Evolutionary conservation across 2,888 invertebrate genomes (phyloP).

Genomic region (Agrilus biguttatus): DNA sequence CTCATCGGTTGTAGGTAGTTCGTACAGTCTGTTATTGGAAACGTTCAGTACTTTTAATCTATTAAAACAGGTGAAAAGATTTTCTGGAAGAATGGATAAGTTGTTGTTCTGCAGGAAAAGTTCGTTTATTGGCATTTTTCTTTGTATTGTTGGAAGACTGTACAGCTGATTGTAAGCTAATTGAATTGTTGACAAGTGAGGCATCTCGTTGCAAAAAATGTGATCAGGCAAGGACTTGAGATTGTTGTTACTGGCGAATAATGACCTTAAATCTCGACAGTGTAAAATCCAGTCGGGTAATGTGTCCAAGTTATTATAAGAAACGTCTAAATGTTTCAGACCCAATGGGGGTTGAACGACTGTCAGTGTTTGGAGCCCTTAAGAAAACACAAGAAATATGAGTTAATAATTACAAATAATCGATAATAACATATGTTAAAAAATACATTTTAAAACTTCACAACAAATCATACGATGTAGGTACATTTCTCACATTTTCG

Average conservation of each 20-base stretch:
- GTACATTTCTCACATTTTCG: too few relatives aligned
- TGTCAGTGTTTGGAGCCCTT: constrained; percentile 58
- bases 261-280: constrained; percentile 53
- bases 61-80: constrained; percentile 55
- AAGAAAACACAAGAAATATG: constrained; percentile 20
- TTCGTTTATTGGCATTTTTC: constrained; percentile 51
- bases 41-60: constrained; percentile 57
- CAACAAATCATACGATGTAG: too few relatives aligned
- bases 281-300: constrained; percentile 67
- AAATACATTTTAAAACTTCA: not conserved
- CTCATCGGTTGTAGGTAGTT: constrained; percentile 44
- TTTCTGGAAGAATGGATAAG: constrained; percentile 57
- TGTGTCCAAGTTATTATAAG: constrained; percentile 57
- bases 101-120: constrained; percentile 66
- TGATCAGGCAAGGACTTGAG: constrained; percentile 57
- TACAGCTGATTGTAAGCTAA: constrained; percentile 65
- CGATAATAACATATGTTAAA: not conserved
- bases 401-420: not conserved
- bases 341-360: constrained; percentile 55
- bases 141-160: constrained; percentile 55
- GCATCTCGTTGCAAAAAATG: constrained; percentile 58
- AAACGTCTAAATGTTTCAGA: constrained; percentile 63
- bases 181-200: constrained; percentile 56
- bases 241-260: constrained; percentile 63
- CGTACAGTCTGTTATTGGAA: constrained; percentile 62